Base-by-base conservation (phyloP, 1,140 invertebrate genomes). In the Drosophila seguyi region DNA sequence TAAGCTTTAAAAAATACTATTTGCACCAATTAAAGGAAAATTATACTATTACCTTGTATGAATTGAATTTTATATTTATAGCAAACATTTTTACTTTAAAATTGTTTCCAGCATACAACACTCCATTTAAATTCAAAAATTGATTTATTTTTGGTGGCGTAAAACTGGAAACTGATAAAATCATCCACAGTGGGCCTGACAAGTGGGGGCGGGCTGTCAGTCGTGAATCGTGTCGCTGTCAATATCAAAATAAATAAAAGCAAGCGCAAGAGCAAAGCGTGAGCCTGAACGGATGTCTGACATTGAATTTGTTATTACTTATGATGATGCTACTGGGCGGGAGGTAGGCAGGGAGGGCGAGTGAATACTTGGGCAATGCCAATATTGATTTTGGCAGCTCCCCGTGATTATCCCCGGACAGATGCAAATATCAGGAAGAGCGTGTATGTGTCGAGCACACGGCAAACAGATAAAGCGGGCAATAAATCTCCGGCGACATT, bases 401-500 rank as follows among this genome's bases (percentile, higher is more conserved):
- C 41, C 25, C 22, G 50, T 20, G 63, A 56, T 50, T 65, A 45
- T 27, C 45, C 20, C 29, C 31, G 71, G 13, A 48, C 29, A 75
- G 41, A 75, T 75, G 53, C 73, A 75, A 66, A 75, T 75, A 48
- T 11, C 60, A 75, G 47, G 22, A 36, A 45, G 55, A 45, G 67
- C 52, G 31, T 44, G 34, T 16, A 57, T 56, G 53, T 48, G 31
- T 27, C 50, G 31, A 31, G 29, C 31, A 25, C 53, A 50, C 53
- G 27, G 55, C 58, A 75, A 63, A 47, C 55, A 75, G 45, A 77
- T 60, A 77, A 62, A 65, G 39, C 20, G 20, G 39, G 45, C 53
- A 71, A 65, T 85, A 81, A 85, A 85, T 78, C 58, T 74, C 36
- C 45, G 42, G 65, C 47, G 79, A 81, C 83, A 82, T 79, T 79